A percentile compares a stretch with the other conserved stretches of the same genome.
phyloP scores from a whole-genome alignment of 2,797 vertebrate species.

The Liparis tanakae region DNA sequence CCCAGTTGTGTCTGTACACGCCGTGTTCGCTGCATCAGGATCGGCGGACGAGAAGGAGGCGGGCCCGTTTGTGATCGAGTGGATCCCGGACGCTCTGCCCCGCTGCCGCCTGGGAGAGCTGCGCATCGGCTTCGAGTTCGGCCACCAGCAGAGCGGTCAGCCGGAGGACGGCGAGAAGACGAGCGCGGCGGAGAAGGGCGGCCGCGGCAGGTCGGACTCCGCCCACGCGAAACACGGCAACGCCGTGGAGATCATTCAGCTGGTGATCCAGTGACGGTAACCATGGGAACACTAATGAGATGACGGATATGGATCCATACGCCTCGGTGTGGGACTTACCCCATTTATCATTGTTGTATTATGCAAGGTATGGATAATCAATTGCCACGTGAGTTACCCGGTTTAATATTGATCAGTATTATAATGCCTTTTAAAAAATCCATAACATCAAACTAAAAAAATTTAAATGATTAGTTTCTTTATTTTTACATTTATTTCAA shows the following conservation, averaged over 20 bases:
- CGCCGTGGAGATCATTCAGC: slow-evolving; percentile 49
- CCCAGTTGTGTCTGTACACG: background rate
- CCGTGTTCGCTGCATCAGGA: slow-evolving; percentile 68
- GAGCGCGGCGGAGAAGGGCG: slow-evolving; percentile 26
- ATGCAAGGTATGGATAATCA: slow-evolving; percentile 27
- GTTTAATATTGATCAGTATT: background rate
- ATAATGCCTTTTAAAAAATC: slow-evolving; percentile 15
- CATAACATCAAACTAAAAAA: background rate
- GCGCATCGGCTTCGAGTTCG: slow-evolving; percentile 89
- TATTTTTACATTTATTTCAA: no score
- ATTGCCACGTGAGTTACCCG: background rate
- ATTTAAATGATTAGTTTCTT: no score
- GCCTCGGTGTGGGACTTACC: background rate
- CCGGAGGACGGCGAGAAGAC: slow-evolving; percentile 68
- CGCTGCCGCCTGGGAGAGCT: slow-evolving; percentile 89
- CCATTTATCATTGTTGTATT: slow-evolving; percentile 8
- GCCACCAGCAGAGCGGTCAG: slow-evolving; percentile 88
- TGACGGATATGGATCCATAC: background rate
- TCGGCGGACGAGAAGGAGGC: slow-evolving; percentile 87
- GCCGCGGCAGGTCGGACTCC: slow-evolving; percentile 35
- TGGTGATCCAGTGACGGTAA: slow-evolving; percentile 31
- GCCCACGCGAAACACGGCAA: slow-evolving; percentile 34
- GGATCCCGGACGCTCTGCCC: slow-evolving; percentile 92
- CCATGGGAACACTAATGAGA: background rate
- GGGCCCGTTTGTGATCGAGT: slow-evolving; percentile 90